Evolutionary conservation across 2,113 vertebrate genomes (phyloP).

Genomic region (Phocoena phocoena): DNA sequence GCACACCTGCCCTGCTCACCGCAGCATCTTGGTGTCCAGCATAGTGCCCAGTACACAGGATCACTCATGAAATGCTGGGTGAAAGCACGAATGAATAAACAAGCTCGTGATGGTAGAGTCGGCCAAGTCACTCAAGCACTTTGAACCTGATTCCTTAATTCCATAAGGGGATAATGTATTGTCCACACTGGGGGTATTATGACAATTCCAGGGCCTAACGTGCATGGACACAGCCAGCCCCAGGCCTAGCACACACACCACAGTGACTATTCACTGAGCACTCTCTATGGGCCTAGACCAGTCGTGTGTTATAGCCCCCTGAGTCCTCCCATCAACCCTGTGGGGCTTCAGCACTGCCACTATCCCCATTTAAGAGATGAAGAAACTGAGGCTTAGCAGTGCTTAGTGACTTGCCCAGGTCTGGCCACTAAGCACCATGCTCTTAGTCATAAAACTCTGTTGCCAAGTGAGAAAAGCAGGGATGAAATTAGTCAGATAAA

Average conservation of each 20-base stretch:
- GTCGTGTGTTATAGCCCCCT: background rate
- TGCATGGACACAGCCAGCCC: background rate
- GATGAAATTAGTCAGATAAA: background rate
- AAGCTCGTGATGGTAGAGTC: background rate
- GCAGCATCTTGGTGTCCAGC: rapidly evolving
- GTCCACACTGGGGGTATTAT: background rate
- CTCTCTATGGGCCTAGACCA: background rate
- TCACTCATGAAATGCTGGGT: no score
- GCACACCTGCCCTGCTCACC: background rate
- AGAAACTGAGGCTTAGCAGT: background rate
- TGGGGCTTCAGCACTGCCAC: background rate
- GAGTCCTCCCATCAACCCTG: background rate
- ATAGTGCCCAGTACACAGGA: background rate
- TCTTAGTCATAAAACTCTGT: background rate
- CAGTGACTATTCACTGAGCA: background rate
- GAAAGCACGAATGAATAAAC: background rate
- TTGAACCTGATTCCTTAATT: background rate
- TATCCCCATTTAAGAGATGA: background rate
- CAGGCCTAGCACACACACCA: background rate
- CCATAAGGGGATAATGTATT: background rate
- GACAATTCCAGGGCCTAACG: background rate
- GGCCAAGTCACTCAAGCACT: background rate
- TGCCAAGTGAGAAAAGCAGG: background rate
- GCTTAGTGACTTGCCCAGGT: background rate
- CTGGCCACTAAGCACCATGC: background rate